phyloP scores from a whole-genome alignment of 2,113 vertebrate species.

The Hippoglossus stenolepis region DNA sequence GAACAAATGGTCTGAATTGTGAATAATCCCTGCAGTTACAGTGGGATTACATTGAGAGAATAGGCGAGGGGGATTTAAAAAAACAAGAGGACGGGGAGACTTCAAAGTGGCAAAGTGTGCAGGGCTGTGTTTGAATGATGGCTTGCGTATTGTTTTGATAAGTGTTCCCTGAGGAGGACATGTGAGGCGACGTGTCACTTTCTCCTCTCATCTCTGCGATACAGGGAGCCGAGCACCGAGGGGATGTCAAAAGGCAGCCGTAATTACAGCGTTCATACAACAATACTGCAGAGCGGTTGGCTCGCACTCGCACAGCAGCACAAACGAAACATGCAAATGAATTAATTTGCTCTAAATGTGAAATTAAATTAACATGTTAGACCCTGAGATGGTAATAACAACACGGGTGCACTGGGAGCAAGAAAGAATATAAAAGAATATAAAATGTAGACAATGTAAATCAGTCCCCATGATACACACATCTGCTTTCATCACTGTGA shows the following conservation, averaged over 20 bases:
- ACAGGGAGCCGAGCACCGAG: constrained; percentile 31
- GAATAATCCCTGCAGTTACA: constrained; percentile 60
- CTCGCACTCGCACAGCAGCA: constrained; percentile 2
- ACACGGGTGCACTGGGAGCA: constrained; percentile 20
- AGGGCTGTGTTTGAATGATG: constrained; percentile 68
- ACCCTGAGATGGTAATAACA: constrained; percentile 50
- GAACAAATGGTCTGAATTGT: constrained; percentile 56
- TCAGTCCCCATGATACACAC: constrained; percentile 29
- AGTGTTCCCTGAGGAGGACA: constrained; percentile 74
- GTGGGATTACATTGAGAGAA: constrained; percentile 60
- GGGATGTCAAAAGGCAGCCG: constrained; percentile 47
- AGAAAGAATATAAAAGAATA: constrained; percentile 19
- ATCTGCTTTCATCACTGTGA: constrained; percentile 35
- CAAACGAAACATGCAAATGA: constrained; percentile 16
- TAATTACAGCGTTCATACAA: constrained; percentile 48
- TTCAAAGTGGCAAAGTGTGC: constrained; percentile 69
- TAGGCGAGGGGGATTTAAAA: background rate
- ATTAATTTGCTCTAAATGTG: constrained; percentile 59
- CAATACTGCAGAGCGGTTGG: background rate
- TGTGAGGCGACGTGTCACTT: constrained; percentile 64
- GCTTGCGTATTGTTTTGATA: constrained; percentile 77
- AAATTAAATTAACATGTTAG: constrained; percentile 55
- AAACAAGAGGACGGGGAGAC: constrained; percentile 62
- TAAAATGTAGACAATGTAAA: constrained; percentile 53
- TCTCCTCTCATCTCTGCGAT: constrained; percentile 58